Evolutionary conservation across 2,888 invertebrate species (phyloP), one percentile per base, ranked within the genome.

Genomic region (Mesochorus sp.): DNA sequence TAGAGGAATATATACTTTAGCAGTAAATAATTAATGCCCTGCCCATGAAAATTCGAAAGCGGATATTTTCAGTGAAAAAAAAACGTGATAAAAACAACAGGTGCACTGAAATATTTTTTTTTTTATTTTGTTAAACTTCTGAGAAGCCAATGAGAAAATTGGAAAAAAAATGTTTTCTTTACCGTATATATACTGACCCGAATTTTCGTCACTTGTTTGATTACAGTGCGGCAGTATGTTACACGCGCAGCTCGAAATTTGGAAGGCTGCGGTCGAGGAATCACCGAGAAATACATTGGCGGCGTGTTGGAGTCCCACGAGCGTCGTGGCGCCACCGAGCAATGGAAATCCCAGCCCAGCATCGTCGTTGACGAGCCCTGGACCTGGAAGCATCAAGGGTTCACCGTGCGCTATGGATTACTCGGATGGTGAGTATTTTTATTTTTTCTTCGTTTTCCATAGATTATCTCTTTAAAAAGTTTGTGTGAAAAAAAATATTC

Each of bases 161-260:
- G 2, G 44, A 4, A 8, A 4, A 44, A 37, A 19, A 28, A 53
- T 24, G 39, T 37, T 8, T 44, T 37, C 55, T 26, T n/a, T n/a
- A n/a, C n/a, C n/a, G n/a, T n/a, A n/a, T n/a, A n/a, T n/a, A n/a
- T n/a, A n/a, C n/a, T n/a, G n/a, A n/a, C n/a, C n/a, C n/a, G 26
- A 31, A n/a, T 28, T 26, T 12, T 24, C 42, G 3, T 5, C 21
- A 24, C 70, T 62, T 28, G 26, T 64, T 64, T 57, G 8, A 59
- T 75, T 47, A 28, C 92, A 97, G 97, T 95, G 95, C 87, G 97
- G 97, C 55, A 95, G 96, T 89, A 96, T 96, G 85, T 91, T 98
- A 81, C 95, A 95, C 91, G 97, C 97, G 24, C 97, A 97, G 88
- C 92, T 98, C 87, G 97, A 97, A 91, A 96, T 98, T 85, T 98